Conservation (phyloP, 2,113 vertebrate species). For the Benitochromis conjunctus region DNA sequence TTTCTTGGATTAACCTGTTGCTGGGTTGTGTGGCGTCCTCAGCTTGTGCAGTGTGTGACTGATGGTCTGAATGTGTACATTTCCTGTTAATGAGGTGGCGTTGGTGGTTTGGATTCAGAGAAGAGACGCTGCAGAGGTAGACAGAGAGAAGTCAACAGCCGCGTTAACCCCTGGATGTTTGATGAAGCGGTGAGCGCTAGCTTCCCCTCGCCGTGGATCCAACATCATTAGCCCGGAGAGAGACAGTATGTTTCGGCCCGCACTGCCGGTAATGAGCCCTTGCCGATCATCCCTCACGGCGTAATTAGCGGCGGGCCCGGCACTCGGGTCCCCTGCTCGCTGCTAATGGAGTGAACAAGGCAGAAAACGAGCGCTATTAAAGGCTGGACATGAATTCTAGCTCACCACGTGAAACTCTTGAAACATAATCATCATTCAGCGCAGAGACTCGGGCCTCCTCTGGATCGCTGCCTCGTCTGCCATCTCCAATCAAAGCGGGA, state of each 20-base stretch:
- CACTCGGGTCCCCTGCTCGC: conserved; percentile 16
- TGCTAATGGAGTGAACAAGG: conserved; percentile 66
- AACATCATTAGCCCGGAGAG: conserved; percentile 72
- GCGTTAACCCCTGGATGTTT: conserved; percentile 61
- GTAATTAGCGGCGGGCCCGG: conserved; percentile 63
- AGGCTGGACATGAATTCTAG: conserved; percentile 31
- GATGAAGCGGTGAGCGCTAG: conserved; percentile 51
- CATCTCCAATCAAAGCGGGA: conserved; percentile 14
- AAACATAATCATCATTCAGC: conserved; percentile 47
- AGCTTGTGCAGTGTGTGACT: not conserved
- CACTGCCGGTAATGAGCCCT: conserved; percentile 67
- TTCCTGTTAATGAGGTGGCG: conserved; percentile 3
- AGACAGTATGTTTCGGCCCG: conserved; percentile 63
- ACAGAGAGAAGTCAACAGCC: conserved; percentile 46
- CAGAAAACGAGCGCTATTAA: conserved; percentile 63
- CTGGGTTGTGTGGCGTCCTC: not conserved
- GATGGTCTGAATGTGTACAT: not conserved
- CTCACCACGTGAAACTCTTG: conserved; percentile 25
- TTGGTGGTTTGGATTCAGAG: not conserved
- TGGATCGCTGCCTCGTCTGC: not conserved
- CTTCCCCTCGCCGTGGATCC: conserved; percentile 47
- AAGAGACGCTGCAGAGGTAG: not conserved
- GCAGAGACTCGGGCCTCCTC: conserved; percentile 2
- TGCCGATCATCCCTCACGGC: conserved; percentile 66
- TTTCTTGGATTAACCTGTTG: not conserved